Conservation (phyloP, 2,797 vertebrate species). For the Glyptemys insculpta region DNA sequence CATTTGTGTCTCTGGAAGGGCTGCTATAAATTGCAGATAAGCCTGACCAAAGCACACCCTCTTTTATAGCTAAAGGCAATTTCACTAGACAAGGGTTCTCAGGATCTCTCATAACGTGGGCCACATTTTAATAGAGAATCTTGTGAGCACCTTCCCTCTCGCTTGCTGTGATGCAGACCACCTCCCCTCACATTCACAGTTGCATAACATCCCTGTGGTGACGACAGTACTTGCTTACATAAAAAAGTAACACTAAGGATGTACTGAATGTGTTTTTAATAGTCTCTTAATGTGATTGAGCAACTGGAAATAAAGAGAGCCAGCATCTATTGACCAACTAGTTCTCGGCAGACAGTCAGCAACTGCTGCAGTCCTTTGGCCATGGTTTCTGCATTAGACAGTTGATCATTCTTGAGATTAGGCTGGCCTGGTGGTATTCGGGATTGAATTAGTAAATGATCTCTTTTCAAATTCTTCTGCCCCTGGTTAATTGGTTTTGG, state of each 20-base stretch:
- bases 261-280: constrained; percentile 70
- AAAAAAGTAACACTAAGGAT: constrained; percentile 71
- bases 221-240: constrained; percentile 72
- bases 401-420: neutral
- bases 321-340: neutral
- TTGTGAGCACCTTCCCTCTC: constrained; percentile 54
- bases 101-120: constrained; percentile 49
- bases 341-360: fast-evolving
- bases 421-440: neutral
- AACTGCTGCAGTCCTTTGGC: neutral
- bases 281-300: constrained; percentile 71
- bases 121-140: neutral
- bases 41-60: neutral
- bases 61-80: constrained; percentile 19
- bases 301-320: neutral
- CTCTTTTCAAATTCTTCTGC: neutral
- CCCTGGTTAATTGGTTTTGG: neutral
- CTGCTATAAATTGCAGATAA: neutral
- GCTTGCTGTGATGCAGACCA: constrained; percentile 59
- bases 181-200: constrained; percentile 53
- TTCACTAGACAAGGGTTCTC: neutral
- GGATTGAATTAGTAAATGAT: neutral
- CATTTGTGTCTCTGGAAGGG: neutral
- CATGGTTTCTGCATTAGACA: neutral
- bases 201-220: constrained; percentile 67